Base-by-base conservation (phyloP, 2,888 invertebrate genomes). In the Apamea anceps region DNA sequence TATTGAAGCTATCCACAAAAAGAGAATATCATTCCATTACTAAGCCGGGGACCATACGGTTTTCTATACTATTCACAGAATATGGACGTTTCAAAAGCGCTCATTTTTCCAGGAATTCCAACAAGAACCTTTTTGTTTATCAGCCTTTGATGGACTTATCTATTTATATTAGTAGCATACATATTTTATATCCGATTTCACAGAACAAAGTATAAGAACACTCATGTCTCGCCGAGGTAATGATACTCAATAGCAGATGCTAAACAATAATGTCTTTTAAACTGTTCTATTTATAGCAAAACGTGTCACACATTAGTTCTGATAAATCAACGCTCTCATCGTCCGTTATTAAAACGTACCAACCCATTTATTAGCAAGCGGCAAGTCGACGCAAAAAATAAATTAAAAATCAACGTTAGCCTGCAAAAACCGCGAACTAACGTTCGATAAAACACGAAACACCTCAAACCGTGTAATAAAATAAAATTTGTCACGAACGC, bases 401-500 rank as follows among this genome's bases (percentile, higher is more conserved):
- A 81, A 77, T 74, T 72, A 67, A 81, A 82, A 87, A 81, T 65
- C 75, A 57, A 74, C 79, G 70, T 54, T 57, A 79, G 80, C 75
- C 73, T 70, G 42, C 60, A 79, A 85, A 84, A 82, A 79, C 77
- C 75, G 54, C 75, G 67, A 71, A 79, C 74, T 88, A 83, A 73
- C 79, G 80, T 85, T 88, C 85, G 72, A 88, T 89, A 86, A 85
- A 88, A 87, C 79, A 82, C 79, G 80, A 88, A 85, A 81, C 84
- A 85, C 85, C 87, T 84, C 88, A 91, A 88, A 86, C 70, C 84
- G 77, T 85, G 88, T 91, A 91, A 92, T 93, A 93, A 93, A 94
- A 93, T 91, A 91, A 93, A 94, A 94, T 93, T 94, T 93, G 93
- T 94, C 93, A 93, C 93, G 93, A 92, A 89, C 91, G 89, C 88